A percentile compares a stretch with the other conserved stretches of the same genome.
phyloP scores from a whole-genome alignment of 23 tunicate species.

The Styela plicata region DNA sequence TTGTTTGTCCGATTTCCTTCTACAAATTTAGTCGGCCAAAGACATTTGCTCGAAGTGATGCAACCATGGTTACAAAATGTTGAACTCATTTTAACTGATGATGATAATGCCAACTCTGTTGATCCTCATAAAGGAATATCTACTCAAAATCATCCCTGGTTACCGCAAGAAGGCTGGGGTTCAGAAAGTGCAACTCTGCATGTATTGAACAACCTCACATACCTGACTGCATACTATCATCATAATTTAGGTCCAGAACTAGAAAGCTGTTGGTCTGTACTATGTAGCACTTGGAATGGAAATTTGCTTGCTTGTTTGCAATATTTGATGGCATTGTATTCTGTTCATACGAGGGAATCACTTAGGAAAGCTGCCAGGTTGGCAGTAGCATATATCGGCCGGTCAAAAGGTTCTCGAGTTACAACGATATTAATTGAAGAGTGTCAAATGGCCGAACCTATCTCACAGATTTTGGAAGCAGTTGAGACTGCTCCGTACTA shows the following conservation, averaged over 20 bases:
- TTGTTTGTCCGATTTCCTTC: slow-evolving; percentile 59
- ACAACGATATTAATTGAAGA: slow-evolving; percentile 34
- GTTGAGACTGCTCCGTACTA: background rate
- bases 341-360: slow-evolving; percentile 35
- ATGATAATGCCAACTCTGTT: background rate
- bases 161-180: slow-evolving; percentile 42
- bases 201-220: slow-evolving; percentile 30
- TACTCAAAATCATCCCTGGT: slow-evolving; percentile 15
- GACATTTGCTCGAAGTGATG: slow-evolving; percentile 61
- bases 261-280: slow-evolving; percentile 62
- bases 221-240: slow-evolving; percentile 30
- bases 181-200: slow-evolving; percentile 34
- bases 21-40: slow-evolving; percentile 35
- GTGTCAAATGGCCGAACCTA: slow-evolving; percentile 45
- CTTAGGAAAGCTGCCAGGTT: slow-evolving; percentile 34
- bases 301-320: slow-evolving; percentile 41
- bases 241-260: slow-evolving; percentile 29
- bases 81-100: slow-evolving; percentile 20
- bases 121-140: slow-evolving; percentile 4
- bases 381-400: slow-evolving; percentile 35
- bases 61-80: slow-evolving; percentile 73
- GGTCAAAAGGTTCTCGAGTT: slow-evolving; percentile 36
- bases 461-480: background rate
- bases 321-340: slow-evolving; percentile 32
- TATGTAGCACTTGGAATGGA: slow-evolving; percentile 44